A percentile compares a stretch with the other conserved stretches of the same genome.
Evolutionary conservation across 2,797 vertebrate species (phyloP).

Genomic region (Peromyscus aztecus): DNA sequence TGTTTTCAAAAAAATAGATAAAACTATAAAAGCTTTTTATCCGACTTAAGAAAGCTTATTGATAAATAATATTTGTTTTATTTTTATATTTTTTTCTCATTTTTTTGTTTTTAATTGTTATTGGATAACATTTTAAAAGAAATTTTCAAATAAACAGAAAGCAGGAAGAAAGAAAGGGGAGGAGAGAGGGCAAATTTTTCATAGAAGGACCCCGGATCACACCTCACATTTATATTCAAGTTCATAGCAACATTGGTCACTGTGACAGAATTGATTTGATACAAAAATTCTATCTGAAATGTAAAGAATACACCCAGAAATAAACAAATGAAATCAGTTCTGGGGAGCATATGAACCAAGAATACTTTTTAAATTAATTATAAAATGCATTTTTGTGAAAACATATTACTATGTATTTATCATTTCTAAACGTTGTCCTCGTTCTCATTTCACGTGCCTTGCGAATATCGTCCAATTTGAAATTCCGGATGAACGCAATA

Average conservation of each 20-base stretch:
- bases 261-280: not conserved
- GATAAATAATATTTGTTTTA: not conserved
- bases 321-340: not conserved
- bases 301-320: not conserved
- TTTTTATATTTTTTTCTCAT: not conserved
- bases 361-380: conserved; percentile 33
- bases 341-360: not conserved
- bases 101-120: not conserved
- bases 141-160: not conserved
- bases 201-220: not conserved
- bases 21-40: not conserved
- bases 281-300: not conserved
- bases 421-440: conserved; percentile 21
- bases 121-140: not conserved
- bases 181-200: not conserved
- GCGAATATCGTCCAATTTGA: not conserved
- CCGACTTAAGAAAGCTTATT: not conserved
- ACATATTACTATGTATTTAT: not conserved
- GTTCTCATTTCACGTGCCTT: conserved; percentile 26
- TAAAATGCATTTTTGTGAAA: conserved; percentile 18
- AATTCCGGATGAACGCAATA: not conserved
- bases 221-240: not conserved
- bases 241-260: not conserved
- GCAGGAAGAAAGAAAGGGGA: not conserved
- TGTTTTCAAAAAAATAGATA: not conserved